Evolutionary conservation across 2,113 vertebrate genomes (phyloP), one percentile per base, ranked within the genome.

Genomic region (Bolborhynchus lineola): DNA sequence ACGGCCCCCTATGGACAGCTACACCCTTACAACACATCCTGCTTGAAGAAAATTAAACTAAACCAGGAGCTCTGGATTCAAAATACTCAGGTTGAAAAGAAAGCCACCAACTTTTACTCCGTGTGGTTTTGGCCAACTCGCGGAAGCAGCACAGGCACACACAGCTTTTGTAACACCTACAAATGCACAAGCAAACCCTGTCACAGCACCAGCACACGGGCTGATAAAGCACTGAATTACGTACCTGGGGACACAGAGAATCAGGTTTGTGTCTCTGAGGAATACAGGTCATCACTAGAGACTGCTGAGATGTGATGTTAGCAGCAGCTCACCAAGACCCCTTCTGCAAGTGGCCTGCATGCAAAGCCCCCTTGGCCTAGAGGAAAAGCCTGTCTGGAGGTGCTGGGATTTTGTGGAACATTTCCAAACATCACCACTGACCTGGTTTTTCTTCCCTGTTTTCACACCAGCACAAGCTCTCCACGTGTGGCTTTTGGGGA

Each of bases 51-150:
- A 82, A 63, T 2, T 3, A 9, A 60, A 46, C 4, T 4, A 14
- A 39, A 35, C 0, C 4, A 29, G 16, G 19, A 25, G 11, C 23
- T 65, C 37, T 5, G 5, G 4, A 24, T 49, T 44, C 19, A 62
- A 86, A 83, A 44, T 0, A 29, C 7, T 11, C 57, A 31, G 17
- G 62, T 64, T 92, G 68, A 44, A 85, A 78, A 31, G 0, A 26
- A 0, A 39, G 87, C 46, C 35, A 19, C 5, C 0, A 0, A 28
- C 16, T 65, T 77, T 52, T 6, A 41, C 74, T 31, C 78, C 28
- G 6, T 16, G 0, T 0, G 17, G 33, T 20, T 70, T 28, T 49
- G 33, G 70, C 35, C 33, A 74, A 37, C 55, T 52, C 7, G 0
- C 21, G 26, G 63, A 53, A 41, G 33, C 49, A 46, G n/a, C 2